Evolutionary conservation across 2,113 vertebrate genomes (phyloP), one percentile per base, ranked within the genome.

Genomic region (Pithys albifrons): DNA sequence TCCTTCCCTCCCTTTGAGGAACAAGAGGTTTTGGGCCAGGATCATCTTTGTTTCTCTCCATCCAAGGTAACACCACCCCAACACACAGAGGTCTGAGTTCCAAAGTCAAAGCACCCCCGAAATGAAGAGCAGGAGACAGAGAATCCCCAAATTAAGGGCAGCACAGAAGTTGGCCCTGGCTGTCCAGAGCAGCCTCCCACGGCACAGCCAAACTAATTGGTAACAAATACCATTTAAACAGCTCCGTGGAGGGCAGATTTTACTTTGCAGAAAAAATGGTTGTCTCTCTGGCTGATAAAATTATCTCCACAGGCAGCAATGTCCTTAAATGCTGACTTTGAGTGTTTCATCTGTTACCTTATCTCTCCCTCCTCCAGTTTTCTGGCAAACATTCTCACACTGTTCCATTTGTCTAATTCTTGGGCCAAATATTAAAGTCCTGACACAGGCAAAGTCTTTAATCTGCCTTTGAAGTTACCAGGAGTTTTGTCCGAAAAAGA

Each of bases 261-360:
- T 37, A 70, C 72, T 67, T 84, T 61, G 51, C 5, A 71, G 25
- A 15, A n/a, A 39, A 91, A 75, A 79, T 1, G 22, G 35, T 71
- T 92, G 76, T 91, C 79, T 79, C 72, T 78, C 48, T 28, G 48
- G 61, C 67, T 87, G 93, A 92, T 75, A 77, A 94, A 91, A 92
- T 95, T 90, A 93, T 93, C 93, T 94, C 85, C 70, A 78, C 87
- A 78, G 80, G 83, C 88, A 94, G 83, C 89, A 82, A 87, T 46
- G 86, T 84, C 92, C 92, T 91, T 95, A 94, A 95, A 96, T 46
- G 88, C 83, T 75, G 92, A 96, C 88, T 86, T 88, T 48, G 89
- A 92, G 57, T 46, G 72, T 92, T 94, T 95, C 41, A 69, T 88
- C 91, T 72, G 66, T 78, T 95, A 64, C 88, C 76, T 96, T 95